phyloP scores from a whole-genome alignment of 2,797 vertebrate species.

The Onychomys arenicola region DNA sequence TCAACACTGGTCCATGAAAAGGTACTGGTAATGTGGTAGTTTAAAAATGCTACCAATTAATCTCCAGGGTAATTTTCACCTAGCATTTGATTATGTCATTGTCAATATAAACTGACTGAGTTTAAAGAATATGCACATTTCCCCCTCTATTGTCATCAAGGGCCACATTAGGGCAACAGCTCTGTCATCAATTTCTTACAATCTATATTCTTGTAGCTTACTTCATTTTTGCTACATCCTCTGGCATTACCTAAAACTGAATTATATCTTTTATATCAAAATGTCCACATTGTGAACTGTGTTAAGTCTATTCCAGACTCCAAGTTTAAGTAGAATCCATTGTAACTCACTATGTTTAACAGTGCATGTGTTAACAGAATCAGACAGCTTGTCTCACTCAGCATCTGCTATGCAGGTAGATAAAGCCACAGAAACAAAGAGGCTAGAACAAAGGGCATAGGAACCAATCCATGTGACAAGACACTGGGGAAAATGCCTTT shows the following conservation, averaged over 20 bases:
- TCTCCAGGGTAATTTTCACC: neutral
- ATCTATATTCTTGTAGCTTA: neutral
- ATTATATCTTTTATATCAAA: neutral
- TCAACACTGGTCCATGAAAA: neutral
- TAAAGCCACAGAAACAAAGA: neutral
- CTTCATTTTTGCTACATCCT: neutral
- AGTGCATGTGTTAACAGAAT: neutral
- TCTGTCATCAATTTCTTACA: neutral
- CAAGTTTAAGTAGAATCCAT: neutral
- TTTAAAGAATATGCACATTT: neutral
- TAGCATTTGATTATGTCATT: neutral
- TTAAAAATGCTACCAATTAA: neutral
- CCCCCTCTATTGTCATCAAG: neutral
- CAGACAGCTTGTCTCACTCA: neutral
- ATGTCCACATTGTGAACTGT: neutral
- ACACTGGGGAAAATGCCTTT: neutral
- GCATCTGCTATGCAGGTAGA: neutral
- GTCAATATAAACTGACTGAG: neutral
- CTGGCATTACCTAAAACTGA: neutral
- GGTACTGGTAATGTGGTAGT: neutral
- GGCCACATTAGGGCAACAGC: fast-evolving
- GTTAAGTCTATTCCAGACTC: neutral
- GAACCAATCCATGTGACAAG: neutral
- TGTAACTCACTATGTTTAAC: neutral
- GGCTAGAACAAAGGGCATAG: neutral